Percentiles rank a stretch among this genome's conserved stretches.
These are phyloP conservation scores for Ptychadena robeensis DNA, from an alignment of 2,797 vertebrate species.

Conservation along the genomic window DNA sequence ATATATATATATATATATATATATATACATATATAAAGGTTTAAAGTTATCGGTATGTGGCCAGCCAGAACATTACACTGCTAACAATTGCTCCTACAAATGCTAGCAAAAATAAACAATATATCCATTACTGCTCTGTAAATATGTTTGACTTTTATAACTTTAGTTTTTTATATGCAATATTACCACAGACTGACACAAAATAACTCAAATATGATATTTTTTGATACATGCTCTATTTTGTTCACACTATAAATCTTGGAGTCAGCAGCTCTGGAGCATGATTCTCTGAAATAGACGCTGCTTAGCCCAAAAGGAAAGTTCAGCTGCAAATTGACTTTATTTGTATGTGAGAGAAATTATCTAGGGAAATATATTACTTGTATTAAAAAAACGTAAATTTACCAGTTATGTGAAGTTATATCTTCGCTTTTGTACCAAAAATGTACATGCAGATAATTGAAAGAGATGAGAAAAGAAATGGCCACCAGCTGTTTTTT, in stretches of 20 bases:
- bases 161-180: not conserved
- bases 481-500: conserved; percentile 55
- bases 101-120: not conserved
- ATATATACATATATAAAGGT: too few relatives aligned
- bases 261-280: not conserved
- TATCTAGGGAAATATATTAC: conserved; percentile 37
- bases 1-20: too few relatives aligned
- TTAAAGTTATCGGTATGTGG: too few relatives aligned
- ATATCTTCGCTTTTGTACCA: conserved; percentile 27
- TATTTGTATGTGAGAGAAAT: conserved; percentile 32
- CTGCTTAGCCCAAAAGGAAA: conserved; percentile 18
- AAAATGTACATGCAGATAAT: conserved; percentile 44
- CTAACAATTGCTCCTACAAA: not conserved
- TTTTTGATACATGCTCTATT: not conserved
- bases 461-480: conserved; percentile 30
- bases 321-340: conserved; percentile 18
- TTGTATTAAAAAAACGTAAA: conserved; percentile 31
- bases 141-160: not conserved
- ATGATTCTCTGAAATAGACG: conserved; percentile 6
- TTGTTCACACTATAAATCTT: conserved; percentile 4
- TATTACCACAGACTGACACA: not conserved
- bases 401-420: conserved; percentile 23
- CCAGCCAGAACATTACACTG: not conserved
- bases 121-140: not conserved
- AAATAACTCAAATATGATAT: not conserved